Conservation (phyloP, 2,797 vertebrate genomes). For the Lepilemur ruficaudatus region DNA sequence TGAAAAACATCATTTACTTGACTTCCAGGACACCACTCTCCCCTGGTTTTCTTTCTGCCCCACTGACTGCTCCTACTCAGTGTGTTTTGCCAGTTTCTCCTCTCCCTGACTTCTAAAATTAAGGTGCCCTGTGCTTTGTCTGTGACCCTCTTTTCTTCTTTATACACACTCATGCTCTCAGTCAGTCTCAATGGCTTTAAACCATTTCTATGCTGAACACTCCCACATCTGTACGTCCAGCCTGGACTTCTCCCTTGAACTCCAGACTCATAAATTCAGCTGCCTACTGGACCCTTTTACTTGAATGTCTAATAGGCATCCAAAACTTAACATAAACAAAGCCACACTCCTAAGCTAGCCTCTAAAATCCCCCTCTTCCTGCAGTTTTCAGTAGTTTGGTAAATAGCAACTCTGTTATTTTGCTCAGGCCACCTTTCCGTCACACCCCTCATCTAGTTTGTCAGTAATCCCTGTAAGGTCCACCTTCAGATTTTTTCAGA, state of each 20-base stretch:
- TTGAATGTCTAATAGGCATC: background rate
- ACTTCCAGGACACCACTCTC: background rate
- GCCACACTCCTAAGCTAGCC: background rate
- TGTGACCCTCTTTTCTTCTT: background rate
- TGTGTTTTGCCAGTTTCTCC: background rate
- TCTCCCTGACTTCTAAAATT: background rate
- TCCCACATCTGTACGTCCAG: background rate
- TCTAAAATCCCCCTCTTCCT: background rate
- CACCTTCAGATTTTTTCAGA: background rate
- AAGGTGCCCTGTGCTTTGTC: background rate
- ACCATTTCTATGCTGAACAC: background rate
- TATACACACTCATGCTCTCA: background rate
- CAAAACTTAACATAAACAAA: background rate
- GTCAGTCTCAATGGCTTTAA: background rate
- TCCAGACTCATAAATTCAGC: constrained; percentile 1
- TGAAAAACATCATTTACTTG: background rate
- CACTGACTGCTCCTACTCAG: background rate
- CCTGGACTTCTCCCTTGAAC: background rate
- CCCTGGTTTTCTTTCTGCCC: background rate
- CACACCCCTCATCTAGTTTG: background rate
- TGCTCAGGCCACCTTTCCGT: background rate
- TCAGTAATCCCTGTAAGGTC: background rate
- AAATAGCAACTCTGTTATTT: background rate
- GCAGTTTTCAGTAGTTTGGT: background rate
- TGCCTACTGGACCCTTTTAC: background rate